Conservation (phyloP, 1,140 invertebrate species). For the Megalonaias nervosa region DNA sequence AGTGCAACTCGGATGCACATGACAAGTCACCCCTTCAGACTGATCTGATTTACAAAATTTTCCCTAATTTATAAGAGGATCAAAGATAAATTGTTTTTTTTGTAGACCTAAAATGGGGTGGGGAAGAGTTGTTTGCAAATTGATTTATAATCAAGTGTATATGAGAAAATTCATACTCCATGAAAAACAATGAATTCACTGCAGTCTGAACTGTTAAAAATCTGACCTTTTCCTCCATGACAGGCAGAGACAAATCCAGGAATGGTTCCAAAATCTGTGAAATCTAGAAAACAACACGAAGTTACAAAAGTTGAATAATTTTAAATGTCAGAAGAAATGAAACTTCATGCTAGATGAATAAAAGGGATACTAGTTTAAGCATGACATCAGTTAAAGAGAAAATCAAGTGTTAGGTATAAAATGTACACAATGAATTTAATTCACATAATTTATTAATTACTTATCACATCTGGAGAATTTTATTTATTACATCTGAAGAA, state of each 20-base stretch:
- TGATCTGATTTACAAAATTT: no score
- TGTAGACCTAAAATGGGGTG: no score
- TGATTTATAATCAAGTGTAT: no score
- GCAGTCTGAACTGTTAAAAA: background rate
- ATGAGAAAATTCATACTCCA: background rate
- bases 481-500: no score
- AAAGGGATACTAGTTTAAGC: background rate
- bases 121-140: no score
- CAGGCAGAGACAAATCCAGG: slow-evolving; percentile 93
- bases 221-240: slow-evolving; percentile 77
- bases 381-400: background rate
- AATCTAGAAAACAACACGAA: slow-evolving; percentile 73
- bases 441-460: no score
- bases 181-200: background rate
- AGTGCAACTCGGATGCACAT: no score
- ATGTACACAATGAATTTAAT: background rate
- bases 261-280: slow-evolving; percentile 93
- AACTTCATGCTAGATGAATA: background rate
- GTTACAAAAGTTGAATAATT: background rate
- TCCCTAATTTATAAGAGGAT: no score
- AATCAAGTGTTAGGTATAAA: background rate
- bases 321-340: background rate
- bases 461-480: no score
- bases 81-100: no score
- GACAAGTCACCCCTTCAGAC: no score